Conservation (phyloP, 2,888 invertebrate genomes). For the Pyrrhosoma nymphula region DNA sequence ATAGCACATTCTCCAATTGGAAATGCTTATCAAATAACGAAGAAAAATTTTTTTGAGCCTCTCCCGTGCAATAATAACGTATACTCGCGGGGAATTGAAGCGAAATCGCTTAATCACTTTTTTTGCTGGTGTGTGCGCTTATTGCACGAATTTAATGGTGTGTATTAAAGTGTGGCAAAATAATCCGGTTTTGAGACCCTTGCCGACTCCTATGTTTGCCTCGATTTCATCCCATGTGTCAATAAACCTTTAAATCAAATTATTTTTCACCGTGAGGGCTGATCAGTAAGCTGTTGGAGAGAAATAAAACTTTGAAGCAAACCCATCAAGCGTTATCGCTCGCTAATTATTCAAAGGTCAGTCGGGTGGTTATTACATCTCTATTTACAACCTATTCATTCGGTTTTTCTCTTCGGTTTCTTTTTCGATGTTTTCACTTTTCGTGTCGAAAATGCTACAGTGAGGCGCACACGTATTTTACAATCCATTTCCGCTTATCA, state of each 20-base stretch:
- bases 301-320: background rate
- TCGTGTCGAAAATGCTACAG: too few relatives aligned
- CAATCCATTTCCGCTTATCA: too few relatives aligned
- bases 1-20: background rate
- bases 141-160: background rate
- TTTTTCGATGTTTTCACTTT: too few relatives aligned
- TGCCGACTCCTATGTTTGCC: background rate
- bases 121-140: background rate
- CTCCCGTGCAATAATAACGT: background rate
- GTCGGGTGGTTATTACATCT: background rate
- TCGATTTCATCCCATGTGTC: slow-evolving; percentile 19
- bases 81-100: background rate
- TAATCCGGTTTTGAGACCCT: background rate
- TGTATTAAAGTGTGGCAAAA: background rate
- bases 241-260: background rate
- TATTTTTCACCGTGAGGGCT: background rate
- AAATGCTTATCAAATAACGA: background rate
- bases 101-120: slow-evolving; percentile 5
- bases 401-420: too few relatives aligned
- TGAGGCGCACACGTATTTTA: too few relatives aligned
- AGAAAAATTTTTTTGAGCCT: background rate
- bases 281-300: background rate
- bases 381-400: background rate
- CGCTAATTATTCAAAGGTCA: background rate
- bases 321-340: background rate